Conservation (phyloP, 2,797 vertebrate genomes). For the Spinus pinus region DNA sequence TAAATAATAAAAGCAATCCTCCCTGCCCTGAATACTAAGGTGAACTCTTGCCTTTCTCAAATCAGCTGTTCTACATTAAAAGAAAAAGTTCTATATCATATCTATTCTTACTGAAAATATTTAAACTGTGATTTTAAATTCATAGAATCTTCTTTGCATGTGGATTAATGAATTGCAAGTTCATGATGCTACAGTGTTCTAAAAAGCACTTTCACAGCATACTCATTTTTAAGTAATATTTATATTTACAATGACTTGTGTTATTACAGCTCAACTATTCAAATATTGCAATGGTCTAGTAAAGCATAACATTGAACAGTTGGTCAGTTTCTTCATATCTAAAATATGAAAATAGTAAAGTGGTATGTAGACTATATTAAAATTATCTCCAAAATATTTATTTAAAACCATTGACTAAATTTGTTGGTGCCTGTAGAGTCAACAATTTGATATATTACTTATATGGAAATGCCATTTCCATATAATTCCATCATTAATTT, state of each 20-base stretch:
- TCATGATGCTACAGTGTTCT: background rate
- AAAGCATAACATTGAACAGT: background rate
- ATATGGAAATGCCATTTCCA: background rate
- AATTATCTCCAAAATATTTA: background rate
- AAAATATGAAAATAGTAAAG: background rate
- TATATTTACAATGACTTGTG: background rate
- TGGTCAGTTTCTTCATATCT: background rate
- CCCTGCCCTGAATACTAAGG: background rate
- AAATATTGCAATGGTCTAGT: background rate
- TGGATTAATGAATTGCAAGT: background rate
- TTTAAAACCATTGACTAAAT: background rate
- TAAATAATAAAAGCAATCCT: background rate
- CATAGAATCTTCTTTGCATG: background rate
- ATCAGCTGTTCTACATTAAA: background rate
- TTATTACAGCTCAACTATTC: background rate
- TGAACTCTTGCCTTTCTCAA: background rate
- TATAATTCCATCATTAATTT: background rate
- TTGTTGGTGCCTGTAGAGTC: background rate
- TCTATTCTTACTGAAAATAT: background rate
- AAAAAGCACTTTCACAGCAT: background rate
- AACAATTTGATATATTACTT: background rate
- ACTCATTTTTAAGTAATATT: background rate
- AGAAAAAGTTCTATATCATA: background rate
- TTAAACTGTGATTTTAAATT: background rate
- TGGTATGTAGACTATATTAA: background rate